Percentiles rank a stretch among this genome's conserved stretches.
Evolutionary conservation across 2,113 vertebrate species (phyloP).

Genomic region (Vombatus ursinus): DNA sequence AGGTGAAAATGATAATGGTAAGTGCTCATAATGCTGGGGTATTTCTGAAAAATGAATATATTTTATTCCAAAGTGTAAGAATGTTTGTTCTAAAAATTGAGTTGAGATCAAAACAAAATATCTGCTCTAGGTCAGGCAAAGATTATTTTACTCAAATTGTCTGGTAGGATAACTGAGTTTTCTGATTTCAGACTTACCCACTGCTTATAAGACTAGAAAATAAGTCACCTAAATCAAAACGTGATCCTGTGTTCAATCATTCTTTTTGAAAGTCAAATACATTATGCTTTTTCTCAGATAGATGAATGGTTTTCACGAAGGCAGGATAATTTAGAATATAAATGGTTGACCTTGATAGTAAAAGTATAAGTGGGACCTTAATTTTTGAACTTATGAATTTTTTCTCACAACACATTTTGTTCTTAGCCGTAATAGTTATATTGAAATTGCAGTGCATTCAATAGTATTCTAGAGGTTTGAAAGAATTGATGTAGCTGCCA

Average conservation of each 20-base stretch:
- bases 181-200: neutral
- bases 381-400: neutral
- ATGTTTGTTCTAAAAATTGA: neutral
- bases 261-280: neutral
- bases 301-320: neutral
- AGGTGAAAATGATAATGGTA: conserved; percentile 50
- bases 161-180: neutral
- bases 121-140: neutral
- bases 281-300: neutral
- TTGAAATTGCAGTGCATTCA: neutral
- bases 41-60: neutral
- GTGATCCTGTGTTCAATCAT: neutral
- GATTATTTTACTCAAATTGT: neutral
- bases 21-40: neutral
- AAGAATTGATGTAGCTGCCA: neutral
- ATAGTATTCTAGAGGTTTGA: neutral
- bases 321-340: neutral
- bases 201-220: neutral
- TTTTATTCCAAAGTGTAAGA: neutral
- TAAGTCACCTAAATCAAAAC: neutral
- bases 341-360: neutral
- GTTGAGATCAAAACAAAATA: neutral
- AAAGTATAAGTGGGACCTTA: neutral
- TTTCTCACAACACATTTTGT: neutral
- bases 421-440: neutral